Evolutionary conservation across 1,140 invertebrate genomes (phyloP).

Genomic region (Chionoecetes opilio): DNA sequence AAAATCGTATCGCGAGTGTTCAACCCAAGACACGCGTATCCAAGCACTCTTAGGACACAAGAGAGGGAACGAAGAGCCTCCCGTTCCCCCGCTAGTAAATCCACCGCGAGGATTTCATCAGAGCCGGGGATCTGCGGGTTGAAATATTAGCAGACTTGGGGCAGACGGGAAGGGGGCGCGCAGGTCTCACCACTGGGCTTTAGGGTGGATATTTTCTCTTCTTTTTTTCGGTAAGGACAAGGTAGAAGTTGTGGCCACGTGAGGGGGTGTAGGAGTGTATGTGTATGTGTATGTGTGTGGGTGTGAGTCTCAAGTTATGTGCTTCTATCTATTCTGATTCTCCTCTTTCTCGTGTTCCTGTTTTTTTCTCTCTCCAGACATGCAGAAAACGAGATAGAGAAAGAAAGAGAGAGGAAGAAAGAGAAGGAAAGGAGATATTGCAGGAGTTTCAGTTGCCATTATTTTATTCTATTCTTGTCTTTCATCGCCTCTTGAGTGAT

Average conservation of each 20-base stretch:
- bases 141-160: conserved; percentile 58
- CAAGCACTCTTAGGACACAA: background rate
- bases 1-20: background rate
- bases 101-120: conserved; percentile 57
- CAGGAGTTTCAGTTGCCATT: background rate
- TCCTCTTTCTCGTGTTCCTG: background rate
- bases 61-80: background rate
- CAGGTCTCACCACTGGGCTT: background rate
- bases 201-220: background rate
- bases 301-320: background rate
- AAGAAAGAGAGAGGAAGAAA: background rate
- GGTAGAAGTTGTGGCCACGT: background rate
- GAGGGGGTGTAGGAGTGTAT: conserved; percentile 1
- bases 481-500: background rate
- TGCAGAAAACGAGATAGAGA: background rate
- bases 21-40: background rate
- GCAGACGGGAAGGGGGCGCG: conserved; percentile 33
- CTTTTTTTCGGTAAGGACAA: background rate
- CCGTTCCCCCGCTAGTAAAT: conserved; percentile 32
- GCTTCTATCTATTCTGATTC: background rate
- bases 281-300: background rate
- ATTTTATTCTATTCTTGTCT: background rate
- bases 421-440: background rate
- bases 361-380: background rate
- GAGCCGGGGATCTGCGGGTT: conserved; percentile 58